A percentile compares a stretch with the other conserved stretches of the same genome.
Conservation (phyloP, 2,888 invertebrate species). For the Oscheius myriophilus region DNA sequence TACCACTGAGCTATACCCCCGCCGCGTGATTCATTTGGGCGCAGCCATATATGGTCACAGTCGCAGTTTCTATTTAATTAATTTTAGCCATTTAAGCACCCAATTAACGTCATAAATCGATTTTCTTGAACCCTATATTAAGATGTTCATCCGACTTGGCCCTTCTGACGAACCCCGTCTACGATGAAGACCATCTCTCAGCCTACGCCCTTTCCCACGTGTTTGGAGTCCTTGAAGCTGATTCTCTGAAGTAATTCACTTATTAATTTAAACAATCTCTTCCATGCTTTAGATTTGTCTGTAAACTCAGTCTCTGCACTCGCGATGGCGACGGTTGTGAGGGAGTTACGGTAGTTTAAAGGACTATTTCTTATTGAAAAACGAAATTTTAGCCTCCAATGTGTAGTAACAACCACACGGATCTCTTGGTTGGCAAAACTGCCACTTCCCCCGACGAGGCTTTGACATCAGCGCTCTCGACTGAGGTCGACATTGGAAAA, state of each 20-base stretch:
- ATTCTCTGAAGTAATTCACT: constrained; percentile 48
- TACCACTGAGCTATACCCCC: constrained; percentile 58
- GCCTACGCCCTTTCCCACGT: constrained; percentile 61
- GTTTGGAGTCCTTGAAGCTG: constrained; percentile 62
- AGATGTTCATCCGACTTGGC: constrained; percentile 62
- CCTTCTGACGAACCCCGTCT: constrained; percentile 59
- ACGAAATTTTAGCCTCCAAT: constrained; percentile 43
- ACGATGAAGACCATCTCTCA: constrained; percentile 60
- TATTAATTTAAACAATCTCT: background rate
- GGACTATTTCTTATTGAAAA: background rate
- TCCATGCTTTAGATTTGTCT: constrained; percentile 36
- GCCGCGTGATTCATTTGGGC: too few relatives aligned
- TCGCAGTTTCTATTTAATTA: too few relatives aligned
- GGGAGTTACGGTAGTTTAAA: constrained; percentile 60
- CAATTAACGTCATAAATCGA: background rate
- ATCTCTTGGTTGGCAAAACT: constrained; percentile 34
- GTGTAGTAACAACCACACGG: constrained; percentile 46
- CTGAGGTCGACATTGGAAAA: constrained; percentile 34
- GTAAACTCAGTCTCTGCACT: constrained; percentile 58
- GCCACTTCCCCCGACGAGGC: constrained; percentile 35
- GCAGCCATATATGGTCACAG: too few relatives aligned
- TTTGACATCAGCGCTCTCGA: constrained; percentile 46
- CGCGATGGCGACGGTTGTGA: constrained; percentile 68
- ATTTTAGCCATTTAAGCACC: too few relatives aligned
- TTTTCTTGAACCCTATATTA: too few relatives aligned